Evolutionary conservation across 1,140 invertebrate genomes (phyloP).

Genomic region (Drosophila bocki): DNA sequence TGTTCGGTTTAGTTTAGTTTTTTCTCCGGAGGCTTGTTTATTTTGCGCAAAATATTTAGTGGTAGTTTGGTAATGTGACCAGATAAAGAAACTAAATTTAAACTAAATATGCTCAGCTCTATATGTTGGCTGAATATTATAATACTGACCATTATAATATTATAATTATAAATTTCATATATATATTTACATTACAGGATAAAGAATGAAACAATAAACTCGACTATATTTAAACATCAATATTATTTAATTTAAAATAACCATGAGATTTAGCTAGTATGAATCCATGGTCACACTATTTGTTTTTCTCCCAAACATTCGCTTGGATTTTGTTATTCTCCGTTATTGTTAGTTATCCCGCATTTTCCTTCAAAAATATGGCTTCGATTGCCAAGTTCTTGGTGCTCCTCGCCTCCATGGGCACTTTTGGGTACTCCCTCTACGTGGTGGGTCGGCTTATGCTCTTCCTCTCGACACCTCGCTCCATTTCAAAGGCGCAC

Average conservation of each 20-base stretch:
- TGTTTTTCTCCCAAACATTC: background rate
- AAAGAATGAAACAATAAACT: background rate
- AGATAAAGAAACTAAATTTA: background rate
- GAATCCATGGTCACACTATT: background rate
- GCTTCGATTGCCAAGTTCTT: slow-evolving; percentile 56
- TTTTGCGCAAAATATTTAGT: slow-evolving; percentile 18
- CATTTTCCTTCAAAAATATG: slow-evolving; percentile 36
- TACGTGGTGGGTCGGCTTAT: slow-evolving; percentile 74
- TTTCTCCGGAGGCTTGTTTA: background rate
- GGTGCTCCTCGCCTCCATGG: slow-evolving; percentile 59
- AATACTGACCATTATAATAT: no score
- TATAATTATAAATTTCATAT: no score
- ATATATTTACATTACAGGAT: background rate
- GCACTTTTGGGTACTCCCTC: slow-evolving; percentile 68
- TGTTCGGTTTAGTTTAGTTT: background rate
- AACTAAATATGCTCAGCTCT: no score
- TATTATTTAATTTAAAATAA: background rate
- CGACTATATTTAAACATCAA: background rate
- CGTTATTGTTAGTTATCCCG: background rate
- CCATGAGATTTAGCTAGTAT: background rate
- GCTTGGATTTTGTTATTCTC: background rate
- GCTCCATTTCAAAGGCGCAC: slow-evolving; percentile 58
- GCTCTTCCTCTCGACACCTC: slow-evolving; percentile 73
- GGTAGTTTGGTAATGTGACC: background rate
- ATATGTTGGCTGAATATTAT: background rate